A percentile compares a stretch with the other conserved stretches of the same genome.
Conservation (phyloP, 1,140 invertebrate species). For the Drosophila erecta region DNA sequence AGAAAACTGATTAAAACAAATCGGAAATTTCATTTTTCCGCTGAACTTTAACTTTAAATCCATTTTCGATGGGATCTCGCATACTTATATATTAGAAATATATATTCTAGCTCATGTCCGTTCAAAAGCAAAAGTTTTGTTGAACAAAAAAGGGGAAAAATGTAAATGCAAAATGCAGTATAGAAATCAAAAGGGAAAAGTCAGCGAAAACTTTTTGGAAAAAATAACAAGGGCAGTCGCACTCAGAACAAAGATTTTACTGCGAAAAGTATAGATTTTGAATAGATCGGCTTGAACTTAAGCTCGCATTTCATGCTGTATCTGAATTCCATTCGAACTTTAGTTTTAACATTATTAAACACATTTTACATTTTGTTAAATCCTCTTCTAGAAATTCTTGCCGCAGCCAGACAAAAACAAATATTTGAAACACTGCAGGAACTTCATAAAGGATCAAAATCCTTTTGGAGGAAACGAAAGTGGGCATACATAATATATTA, state of each 20-base stretch:
- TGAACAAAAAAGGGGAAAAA: slow-evolving; percentile 17
- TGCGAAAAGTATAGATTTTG: background rate
- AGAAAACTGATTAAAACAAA: slow-evolving; percentile 19
- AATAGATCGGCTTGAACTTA: background rate
- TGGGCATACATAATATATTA: too few relatives aligned
- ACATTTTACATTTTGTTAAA: too few relatives aligned
- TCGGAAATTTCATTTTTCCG: background rate
- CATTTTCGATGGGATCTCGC: slow-evolving; percentile 2
- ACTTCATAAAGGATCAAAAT: too few relatives aligned
- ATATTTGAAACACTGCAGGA: too few relatives aligned
- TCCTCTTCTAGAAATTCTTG: too few relatives aligned
- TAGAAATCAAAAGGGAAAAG: slow-evolving; percentile 40
- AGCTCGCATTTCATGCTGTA: too few relatives aligned
- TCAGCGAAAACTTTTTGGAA: slow-evolving; percentile 15
- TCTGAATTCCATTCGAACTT: too few relatives aligned
- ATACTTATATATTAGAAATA: slow-evolving; percentile 11
- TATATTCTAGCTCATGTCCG: slow-evolving; percentile 27
- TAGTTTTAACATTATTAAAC: too few relatives aligned
- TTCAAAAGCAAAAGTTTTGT: slow-evolving; percentile 46
- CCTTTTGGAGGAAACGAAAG: too few relatives aligned
- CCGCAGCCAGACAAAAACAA: too few relatives aligned
- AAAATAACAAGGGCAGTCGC: background rate
- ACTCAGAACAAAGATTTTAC: background rate
- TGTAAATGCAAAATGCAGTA: slow-evolving; percentile 32
- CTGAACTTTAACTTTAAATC: slow-evolving; percentile 10